Evolutionary conservation across 2,113 vertebrate genomes (phyloP).

Genomic region (Camelus dromedarius): DNA sequence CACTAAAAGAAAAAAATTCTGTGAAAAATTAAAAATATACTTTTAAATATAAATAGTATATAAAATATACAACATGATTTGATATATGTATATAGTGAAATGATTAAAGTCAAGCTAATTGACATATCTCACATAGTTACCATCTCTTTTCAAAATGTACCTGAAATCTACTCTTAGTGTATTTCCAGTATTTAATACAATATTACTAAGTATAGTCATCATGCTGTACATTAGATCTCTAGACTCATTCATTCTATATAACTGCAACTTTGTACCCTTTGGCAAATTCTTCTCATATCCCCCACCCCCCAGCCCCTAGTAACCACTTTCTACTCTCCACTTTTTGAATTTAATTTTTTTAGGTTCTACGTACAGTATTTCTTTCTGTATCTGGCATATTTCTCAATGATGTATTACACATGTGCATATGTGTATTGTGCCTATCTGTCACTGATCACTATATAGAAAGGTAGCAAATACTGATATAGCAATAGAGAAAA

Average conservation of each 20-base stretch:
- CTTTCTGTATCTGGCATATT: not conserved
- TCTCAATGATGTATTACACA: not conserved
- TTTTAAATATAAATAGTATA: not conserved
- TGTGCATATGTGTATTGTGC: not conserved
- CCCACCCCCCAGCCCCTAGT: not conserved
- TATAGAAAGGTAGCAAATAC: not conserved
- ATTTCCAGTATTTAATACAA: not conserved
- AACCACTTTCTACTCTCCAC: not conserved
- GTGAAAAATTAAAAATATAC: too few relatives aligned
- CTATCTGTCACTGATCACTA: not conserved
- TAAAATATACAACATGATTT: not conserved
- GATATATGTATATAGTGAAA: not conserved
- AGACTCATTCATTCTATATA: not conserved
- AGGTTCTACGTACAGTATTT: not conserved
- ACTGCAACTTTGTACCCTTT: not conserved
- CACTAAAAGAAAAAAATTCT: too few relatives aligned
- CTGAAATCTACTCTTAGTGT: not conserved
- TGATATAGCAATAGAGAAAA: not conserved
- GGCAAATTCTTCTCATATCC: not conserved
- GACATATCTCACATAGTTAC: not conserved
- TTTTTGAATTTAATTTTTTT: not conserved
- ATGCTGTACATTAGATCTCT: not conserved
- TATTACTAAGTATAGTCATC: not conserved
- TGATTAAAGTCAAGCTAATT: not conserved
- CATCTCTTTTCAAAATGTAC: not conserved